A percentile compares a stretch with the other conserved stretches of the same genome.
These are phyloP conservation scores for Ramphastos sulfuratus DNA, from an alignment of 2,113 vertebrate genomes.

Conservation along the genomic window DNA sequence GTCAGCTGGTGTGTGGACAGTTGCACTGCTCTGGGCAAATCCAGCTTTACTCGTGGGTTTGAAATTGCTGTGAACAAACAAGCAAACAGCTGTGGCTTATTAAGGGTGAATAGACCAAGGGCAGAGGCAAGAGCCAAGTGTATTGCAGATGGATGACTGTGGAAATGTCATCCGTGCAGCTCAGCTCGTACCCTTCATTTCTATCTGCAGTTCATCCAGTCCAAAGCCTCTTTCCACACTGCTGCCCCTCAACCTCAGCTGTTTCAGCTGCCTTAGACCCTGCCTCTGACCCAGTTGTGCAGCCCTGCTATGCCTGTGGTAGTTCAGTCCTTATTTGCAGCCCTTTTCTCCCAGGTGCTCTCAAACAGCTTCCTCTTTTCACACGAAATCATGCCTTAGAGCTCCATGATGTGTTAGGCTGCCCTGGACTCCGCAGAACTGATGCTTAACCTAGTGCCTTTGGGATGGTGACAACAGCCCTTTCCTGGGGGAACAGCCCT, in stretches of 20 bases:
- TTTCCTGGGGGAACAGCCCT: background rate
- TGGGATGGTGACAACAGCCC: background rate
- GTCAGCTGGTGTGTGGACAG: conserved; percentile 4
- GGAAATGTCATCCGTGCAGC: background rate
- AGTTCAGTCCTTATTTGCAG: background rate
- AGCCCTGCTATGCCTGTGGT: background rate
- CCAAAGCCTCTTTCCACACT: background rate
- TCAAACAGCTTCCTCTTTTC: background rate
- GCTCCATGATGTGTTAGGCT: background rate
- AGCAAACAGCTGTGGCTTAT: background rate
- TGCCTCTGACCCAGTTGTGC: background rate
- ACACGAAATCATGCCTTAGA: background rate
- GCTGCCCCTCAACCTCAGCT: background rate
- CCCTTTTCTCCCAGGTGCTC: background rate
- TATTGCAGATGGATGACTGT: background rate
- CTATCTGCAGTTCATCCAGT: background rate
- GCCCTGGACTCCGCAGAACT: background rate
- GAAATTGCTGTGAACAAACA: conserved; percentile 19
- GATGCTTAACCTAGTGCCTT: background rate
- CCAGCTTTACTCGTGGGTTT: background rate
- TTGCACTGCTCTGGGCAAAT: background rate
- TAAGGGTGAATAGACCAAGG: background rate
- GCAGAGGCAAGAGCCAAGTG: background rate
- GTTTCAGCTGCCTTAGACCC: background rate
- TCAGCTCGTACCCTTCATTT: background rate